Base-by-base conservation (phyloP, 2,113 vertebrate genomes). In the Strix aluco region DNA sequence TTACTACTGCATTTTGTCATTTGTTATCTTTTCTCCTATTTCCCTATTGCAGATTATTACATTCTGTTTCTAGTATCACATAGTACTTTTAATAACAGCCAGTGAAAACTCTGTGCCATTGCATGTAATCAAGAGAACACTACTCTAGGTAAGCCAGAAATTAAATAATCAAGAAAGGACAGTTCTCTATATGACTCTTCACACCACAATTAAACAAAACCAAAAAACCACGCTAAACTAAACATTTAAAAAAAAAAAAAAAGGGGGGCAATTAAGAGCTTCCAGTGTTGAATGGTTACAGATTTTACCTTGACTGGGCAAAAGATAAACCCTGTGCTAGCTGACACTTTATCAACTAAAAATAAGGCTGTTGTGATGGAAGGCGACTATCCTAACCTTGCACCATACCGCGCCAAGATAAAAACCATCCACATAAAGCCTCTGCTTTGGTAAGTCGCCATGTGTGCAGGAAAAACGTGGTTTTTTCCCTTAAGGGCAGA, bases 381-480 rank as follows among this genome's bases (percentile, higher is more conserved):
- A 74, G 51, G 46, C 1, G 3, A 11, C 69, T 21, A 44, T 9
- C 22, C 29, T 49, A 36, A 2, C 38, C 70, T 49, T 15, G 18
- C 32, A 52, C 54, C 13, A 2, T 13, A 36, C 8, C 21, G 13
- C 3, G 2, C 29, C 46, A 52, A 44, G 19, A 57, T 1, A 9
- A 57, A 38, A 57, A 32, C 29, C 9, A 38, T 23, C 20, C 3
- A 3, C 47, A 6, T 42, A 17, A 42, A 55, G 6, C 32, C 30
- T 11, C 92, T 81, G 46, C 63, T 92, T 29, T 8, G 22, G 6
- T n/a, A 34, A 67, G 26, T 2, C 42, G 54, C 34, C 69, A 52
- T 0, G 2, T 9, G 8, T 29, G 40, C 30, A 26, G 6, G 2
- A n/a, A 44, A 29, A 3, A 2, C 3, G 6, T 2, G 0, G 2